A percentile compares a stretch with the other conserved stretches of the same genome.
Conservation (phyloP, 2,888 invertebrate genomes). For the Pollenia amentaria region DNA sequence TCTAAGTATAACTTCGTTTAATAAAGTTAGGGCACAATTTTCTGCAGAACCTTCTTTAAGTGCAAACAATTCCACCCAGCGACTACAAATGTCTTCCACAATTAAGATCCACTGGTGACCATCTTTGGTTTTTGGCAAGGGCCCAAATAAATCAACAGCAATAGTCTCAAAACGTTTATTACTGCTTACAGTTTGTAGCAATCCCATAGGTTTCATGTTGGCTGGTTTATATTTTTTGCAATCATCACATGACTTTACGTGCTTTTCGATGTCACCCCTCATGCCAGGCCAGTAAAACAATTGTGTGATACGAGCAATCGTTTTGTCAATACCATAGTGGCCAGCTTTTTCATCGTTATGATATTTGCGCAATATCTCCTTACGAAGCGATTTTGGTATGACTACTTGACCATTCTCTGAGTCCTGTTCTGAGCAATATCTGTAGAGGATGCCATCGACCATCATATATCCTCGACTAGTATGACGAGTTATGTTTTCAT, state of each 20-base stretch:
- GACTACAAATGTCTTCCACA: slow-evolving; percentile 1
- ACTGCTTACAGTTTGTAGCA: too few relatives aligned
- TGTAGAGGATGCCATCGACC: slow-evolving; percentile 54
- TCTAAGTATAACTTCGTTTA: background rate
- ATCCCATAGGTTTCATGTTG: too few relatives aligned
- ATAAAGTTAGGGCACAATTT: background rate
- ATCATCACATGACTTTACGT: too few relatives aligned
- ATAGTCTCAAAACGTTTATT: too few relatives aligned
- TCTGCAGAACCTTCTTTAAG: background rate
- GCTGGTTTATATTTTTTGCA: too few relatives aligned
- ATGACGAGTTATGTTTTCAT: slow-evolving; percentile 43
- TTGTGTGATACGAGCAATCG: too few relatives aligned
- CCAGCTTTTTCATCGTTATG: slow-evolving; percentile 50
- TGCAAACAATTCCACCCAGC: slow-evolving; percentile 4
- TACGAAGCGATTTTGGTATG: slow-evolving; percentile 33
- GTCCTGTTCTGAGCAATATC: slow-evolving; percentile 53
- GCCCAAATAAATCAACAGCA: too few relatives aligned
- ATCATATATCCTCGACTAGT: slow-evolving; percentile 57
- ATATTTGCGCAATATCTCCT: slow-evolving; percentile 39
- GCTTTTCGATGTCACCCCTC: too few relatives aligned
- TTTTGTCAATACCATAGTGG: too few relatives aligned
- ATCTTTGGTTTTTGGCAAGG: background rate
- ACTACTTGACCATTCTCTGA: slow-evolving; percentile 50
- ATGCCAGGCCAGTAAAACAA: too few relatives aligned
- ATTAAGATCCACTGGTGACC: background rate